phyloP scores from a whole-genome alignment of 2,113 vertebrate species.

The Cinclus mexicanus region DNA sequence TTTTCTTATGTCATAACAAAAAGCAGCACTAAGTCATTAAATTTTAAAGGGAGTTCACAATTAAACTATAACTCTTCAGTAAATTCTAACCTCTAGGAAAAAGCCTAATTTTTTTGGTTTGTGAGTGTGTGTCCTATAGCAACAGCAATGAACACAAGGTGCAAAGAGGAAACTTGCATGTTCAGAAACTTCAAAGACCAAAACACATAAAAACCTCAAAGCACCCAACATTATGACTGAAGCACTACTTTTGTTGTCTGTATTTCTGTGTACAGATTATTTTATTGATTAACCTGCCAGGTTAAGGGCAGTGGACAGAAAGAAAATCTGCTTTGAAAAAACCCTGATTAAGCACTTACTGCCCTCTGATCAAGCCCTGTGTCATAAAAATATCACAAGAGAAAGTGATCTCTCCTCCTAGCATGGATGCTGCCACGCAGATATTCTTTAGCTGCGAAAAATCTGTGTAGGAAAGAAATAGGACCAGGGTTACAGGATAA shows the following conservation, averaged over 20 bases:
- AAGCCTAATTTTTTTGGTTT: background rate
- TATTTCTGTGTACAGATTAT: background rate
- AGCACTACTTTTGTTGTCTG: background rate
- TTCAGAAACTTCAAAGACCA: background rate
- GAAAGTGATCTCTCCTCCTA: background rate
- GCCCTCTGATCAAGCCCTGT: background rate
- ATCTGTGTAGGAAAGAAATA: background rate
- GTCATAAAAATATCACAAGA: conserved; percentile 1
- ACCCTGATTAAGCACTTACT: background rate
- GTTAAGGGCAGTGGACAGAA: background rate
- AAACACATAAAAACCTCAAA: background rate
- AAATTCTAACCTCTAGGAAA: background rate
- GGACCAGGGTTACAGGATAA: background rate
- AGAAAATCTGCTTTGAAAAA: background rate
- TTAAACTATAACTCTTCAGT: background rate
- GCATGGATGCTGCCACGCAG: background rate
- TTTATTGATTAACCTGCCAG: background rate
- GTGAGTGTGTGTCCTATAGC: background rate
- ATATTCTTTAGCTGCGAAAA: background rate
- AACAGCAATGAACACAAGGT: background rate
- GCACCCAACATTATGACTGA: background rate
- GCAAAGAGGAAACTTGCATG: background rate
- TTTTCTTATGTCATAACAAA: conserved; percentile 1
- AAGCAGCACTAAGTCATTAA: background rate
- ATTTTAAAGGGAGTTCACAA: conserved; percentile 2